These are phyloP conservation scores for Channa maculata DNA, from an alignment of 2,113 vertebrate species.

Conservation along the genomic window DNA sequence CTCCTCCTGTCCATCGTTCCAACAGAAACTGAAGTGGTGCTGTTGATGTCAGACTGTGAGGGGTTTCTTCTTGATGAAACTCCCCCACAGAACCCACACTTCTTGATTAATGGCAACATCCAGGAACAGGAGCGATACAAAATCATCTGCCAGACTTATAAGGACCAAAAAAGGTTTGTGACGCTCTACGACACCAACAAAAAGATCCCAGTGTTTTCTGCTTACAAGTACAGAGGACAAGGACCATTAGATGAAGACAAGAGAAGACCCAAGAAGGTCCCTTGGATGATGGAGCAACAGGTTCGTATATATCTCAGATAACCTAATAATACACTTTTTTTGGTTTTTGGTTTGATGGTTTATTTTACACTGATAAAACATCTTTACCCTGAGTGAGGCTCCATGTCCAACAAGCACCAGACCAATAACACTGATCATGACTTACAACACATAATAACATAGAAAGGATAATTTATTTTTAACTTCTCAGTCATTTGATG, in stretches of 20 bases:
- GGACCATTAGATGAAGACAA: too few relatives aligned
- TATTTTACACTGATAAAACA: too few relatives aligned
- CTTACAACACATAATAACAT: too few relatives aligned
- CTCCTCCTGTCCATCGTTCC: slow-evolving; percentile 13
- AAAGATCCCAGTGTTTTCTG: slow-evolving; percentile 71
- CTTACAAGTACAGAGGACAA: slow-evolving; percentile 31
- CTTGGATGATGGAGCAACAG: slow-evolving; percentile 44
- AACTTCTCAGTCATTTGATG: too few relatives aligned
- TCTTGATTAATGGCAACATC: slow-evolving; percentile 29
- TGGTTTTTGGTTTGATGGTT: too few relatives aligned
- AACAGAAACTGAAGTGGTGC: slow-evolving; percentile 28
- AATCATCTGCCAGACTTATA: slow-evolving; percentile 52
- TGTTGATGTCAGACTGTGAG: background rate
- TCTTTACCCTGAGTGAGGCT: too few relatives aligned
- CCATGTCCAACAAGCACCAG: too few relatives aligned
- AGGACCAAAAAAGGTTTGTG: slow-evolving; percentile 2
- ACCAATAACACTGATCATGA: too few relatives aligned
- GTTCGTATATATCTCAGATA: background rate
- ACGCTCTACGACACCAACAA: slow-evolving; percentile 53
- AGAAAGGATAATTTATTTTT: too few relatives aligned
- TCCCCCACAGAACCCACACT: slow-evolving; percentile 24
- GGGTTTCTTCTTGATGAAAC: slow-evolving; percentile 17
- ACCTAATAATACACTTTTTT: too few relatives aligned
- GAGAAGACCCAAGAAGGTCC: fast-evolving
- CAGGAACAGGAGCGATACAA: slow-evolving; percentile 32